Conservation (phyloP, 2,113 vertebrate species). For the Oryctolagus cuniculus region mOryCun1.1 NC_091453.1:18968501-18969000, state of each 20-base stretch:
- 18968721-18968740: conserved; percentile 44
- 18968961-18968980: neutral
- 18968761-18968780: neutral
- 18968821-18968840: neutral
- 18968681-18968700: neutral
- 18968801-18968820: conserved; percentile 9
- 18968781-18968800: neutral
- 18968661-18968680: neutral
- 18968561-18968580: neutral
- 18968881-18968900: neutral
- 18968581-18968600: neutral
- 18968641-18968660: neutral
- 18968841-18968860: neutral
- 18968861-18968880: neutral
- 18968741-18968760: neutral
- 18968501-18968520: neutral
- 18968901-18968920: neutral
- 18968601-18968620: neutral
- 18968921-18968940: neutral
- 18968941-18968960: neutral
- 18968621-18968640: neutral
- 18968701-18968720: neutral
- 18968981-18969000: neutral
- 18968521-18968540: neutral
- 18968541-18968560: neutral